These are phyloP conservation scores for Diorhabda carinulata DNA, from an alignment of 1,140 invertebrate genomes.

Conservation along the genomic window DNA sequence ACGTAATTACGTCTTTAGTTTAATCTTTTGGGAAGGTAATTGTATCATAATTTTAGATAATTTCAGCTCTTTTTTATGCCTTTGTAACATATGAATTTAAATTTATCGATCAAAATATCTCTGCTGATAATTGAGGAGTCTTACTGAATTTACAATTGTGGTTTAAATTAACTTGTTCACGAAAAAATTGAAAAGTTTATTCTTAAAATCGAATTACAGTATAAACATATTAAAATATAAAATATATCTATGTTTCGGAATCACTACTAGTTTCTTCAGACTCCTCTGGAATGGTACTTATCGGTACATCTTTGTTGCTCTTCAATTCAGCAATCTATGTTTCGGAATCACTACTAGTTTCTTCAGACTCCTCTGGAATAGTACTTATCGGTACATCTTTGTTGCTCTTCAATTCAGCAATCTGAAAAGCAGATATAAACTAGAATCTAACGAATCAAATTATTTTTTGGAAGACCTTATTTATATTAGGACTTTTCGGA, in stretches of 20 bases:
- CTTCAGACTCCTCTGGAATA: conserved; percentile 16
- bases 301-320: conserved; percentile 5
- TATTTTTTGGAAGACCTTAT: too few relatives aligned
- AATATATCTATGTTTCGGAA: conserved; percentile 8
- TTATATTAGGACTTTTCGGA: too few relatives aligned
- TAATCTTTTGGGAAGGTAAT: too few relatives aligned
- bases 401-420: conserved; percentile 18
- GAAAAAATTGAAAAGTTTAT: conserved; percentile 8
- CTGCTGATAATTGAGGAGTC: too few relatives aligned
- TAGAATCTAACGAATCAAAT: too few relatives aligned
- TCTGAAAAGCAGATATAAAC: conserved; percentile 10
- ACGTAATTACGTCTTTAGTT: too few relatives aligned
- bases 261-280: conserved; percentile 14
- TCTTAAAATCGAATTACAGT: conserved; percentile 6
- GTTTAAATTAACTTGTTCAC: too few relatives aligned
- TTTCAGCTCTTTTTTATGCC: too few relatives aligned
- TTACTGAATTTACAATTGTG: too few relatives aligned
- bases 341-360: conserved; percentile 10
- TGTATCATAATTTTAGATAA: too few relatives aligned
- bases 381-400: conserved; percentile 10
- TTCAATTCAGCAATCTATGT: conserved; percentile 21
- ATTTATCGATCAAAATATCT: too few relatives aligned
- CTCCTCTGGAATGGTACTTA: conserved; percentile 17
- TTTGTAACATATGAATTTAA: too few relatives aligned
- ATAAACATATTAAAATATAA: conserved; percentile 14